Evolutionary conservation across 2,113 vertebrate genomes (phyloP).

Genomic region (Paralichthys olivaceus): DNA sequence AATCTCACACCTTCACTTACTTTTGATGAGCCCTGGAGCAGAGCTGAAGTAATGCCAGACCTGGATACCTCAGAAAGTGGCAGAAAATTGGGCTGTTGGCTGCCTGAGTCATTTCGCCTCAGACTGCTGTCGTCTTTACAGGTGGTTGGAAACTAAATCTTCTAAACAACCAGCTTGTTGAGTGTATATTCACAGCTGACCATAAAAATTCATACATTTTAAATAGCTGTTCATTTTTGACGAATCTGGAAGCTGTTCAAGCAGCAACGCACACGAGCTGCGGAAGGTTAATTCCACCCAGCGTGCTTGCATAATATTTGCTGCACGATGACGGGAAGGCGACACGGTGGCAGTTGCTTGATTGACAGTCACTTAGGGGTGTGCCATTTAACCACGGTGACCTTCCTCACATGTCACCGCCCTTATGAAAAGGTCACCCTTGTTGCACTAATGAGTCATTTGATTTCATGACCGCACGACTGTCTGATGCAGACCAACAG

Average conservation of each 20-base stretch:
- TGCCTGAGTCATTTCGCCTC: slow-evolving; percentile 34
- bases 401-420: slow-evolving; percentile 79
- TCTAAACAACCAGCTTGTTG: slow-evolving; percentile 30
- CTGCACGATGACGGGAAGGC: slow-evolving; percentile 62
- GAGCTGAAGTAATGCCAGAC: slow-evolving; percentile 69
- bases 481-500: slow-evolving; percentile 39
- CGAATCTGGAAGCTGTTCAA: slow-evolving; percentile 21
- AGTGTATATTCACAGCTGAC: slow-evolving; percentile 10
- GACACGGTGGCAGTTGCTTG: slow-evolving; percentile 66
- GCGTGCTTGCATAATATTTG: slow-evolving; percentile 68
- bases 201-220: slow-evolving; percentile 46
- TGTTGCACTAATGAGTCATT: slow-evolving; percentile 82
- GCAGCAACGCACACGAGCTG: slow-evolving; percentile 11
- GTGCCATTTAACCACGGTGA: slow-evolving; percentile 79
- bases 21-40: slow-evolving; percentile 77
- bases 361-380: slow-evolving; percentile 80
- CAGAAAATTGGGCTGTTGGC: slow-evolving; percentile 61
- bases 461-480: slow-evolving; percentile 54
- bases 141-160: slow-evolving; percentile 53
- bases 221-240: slow-evolving; percentile 8
- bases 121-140: slow-evolving; percentile 45
- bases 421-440: slow-evolving; percentile 82
- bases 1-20: slow-evolving; percentile 76
- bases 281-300: slow-evolving; percentile 53
- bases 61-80: slow-evolving; percentile 63